Evolutionary conservation across 2,888 invertebrate genomes (phyloP).

Genomic region (Auanema freiburgensis): DNA sequence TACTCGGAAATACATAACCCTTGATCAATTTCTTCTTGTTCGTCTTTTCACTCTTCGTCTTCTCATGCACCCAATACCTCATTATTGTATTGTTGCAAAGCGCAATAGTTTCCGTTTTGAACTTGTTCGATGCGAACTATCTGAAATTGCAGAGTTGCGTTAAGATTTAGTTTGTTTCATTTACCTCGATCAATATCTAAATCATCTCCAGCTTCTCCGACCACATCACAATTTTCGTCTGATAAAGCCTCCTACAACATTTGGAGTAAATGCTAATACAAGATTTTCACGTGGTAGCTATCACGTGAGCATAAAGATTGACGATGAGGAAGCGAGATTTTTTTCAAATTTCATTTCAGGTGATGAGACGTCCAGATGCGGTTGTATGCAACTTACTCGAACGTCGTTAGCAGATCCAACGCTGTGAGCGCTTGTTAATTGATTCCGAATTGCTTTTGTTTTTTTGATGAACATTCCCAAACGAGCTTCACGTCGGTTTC

Average conservation of each 20-base stretch:
- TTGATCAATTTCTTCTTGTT: too few species aligned
- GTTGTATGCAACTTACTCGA: too few species aligned
- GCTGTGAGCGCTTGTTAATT: too few species aligned
- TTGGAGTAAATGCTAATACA: slow-evolving; percentile 1
- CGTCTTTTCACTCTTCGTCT: too few species aligned
- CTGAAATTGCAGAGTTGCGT: slow-evolving; percentile 22
- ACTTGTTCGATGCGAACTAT: slow-evolving; percentile 36
- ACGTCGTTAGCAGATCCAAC: too few species aligned
- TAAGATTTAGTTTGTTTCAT: neutral
- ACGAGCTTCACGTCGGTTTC: neutral
- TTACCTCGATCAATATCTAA: slow-evolving; percentile 14
- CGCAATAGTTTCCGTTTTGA: slow-evolving; percentile 45
- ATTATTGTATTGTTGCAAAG: slow-evolving; percentile 35
- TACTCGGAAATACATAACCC: too few species aligned
- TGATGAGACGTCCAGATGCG: too few species aligned
- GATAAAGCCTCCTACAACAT: neutral
- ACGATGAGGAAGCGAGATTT: too few species aligned
- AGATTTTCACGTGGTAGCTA: neutral
- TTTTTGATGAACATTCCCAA: slow-evolving; percentile 7
- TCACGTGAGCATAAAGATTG: neutral
- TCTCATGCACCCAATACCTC: too few species aligned
- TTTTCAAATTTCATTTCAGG: too few species aligned
- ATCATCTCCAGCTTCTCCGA: slow-evolving; percentile 15
- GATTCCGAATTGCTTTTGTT: slow-evolving; percentile 1
- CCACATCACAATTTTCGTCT: slow-evolving; percentile 3